A percentile compares a stretch with the other conserved stretches of the same genome.
Evolutionary conservation across 2,888 invertebrate genomes (phyloP).

Genomic region (Apodemia hepburni): DNA sequence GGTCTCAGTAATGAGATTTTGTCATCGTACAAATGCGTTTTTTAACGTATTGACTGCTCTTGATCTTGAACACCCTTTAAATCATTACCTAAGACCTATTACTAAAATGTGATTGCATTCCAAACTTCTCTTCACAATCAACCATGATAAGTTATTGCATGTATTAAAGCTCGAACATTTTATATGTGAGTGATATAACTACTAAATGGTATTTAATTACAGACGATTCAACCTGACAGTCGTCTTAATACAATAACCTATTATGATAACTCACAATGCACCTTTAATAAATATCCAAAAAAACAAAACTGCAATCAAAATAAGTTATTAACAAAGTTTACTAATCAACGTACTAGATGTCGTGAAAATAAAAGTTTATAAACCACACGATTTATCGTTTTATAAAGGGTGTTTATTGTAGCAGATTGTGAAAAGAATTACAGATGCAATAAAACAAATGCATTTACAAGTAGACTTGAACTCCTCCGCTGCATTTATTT

Average conservation of each 20-base stretch:
- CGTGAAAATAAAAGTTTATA: neutral
- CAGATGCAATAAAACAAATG: slow-evolving; percentile 36
- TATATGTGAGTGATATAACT: neutral
- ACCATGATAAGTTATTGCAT: slow-evolving; percentile 2
- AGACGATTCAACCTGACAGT: neutral
- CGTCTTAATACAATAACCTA: neutral
- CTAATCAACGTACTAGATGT: neutral
- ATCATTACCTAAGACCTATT: neutral
- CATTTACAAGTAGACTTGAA: slow-evolving; percentile 61
- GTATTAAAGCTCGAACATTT: neutral
- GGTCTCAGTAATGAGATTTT: neutral
- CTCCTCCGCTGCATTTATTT: slow-evolving; percentile 67
- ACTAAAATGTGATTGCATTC: neutral
- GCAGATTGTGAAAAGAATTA: slow-evolving; percentile 23
- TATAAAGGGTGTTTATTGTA: neutral
- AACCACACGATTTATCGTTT: neutral
- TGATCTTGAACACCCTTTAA: neutral
- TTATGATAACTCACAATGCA: neutral
- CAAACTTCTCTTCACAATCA: neutral
- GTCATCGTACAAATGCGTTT: neutral
- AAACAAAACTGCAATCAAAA: neutral
- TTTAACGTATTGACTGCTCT: neutral
- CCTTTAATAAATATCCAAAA: neutral
- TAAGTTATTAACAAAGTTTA: neutral
- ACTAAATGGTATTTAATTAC: neutral